phyloP scores from a whole-genome alignment of 2,797 vertebrate species.

The Aselliscus stoliczkanus region DNA sequence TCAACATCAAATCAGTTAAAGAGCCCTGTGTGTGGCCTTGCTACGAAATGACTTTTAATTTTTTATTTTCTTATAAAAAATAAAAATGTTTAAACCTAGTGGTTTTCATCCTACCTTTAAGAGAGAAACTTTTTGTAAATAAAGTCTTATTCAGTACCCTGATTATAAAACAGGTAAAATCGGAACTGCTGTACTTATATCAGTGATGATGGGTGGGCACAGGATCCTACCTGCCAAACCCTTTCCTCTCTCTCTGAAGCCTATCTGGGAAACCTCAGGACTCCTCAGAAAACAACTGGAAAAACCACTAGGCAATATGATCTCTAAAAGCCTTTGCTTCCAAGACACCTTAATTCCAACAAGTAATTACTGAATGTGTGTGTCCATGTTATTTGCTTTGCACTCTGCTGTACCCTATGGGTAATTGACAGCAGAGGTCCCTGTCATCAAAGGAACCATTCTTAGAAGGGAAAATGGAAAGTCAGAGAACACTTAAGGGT shows the following conservation, averaged over 20 bases:
- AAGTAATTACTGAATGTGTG: background rate
- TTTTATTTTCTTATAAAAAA: background rate
- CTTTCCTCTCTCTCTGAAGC: background rate
- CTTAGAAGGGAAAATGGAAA: background rate
- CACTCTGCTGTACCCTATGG: background rate
- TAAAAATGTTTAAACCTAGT: background rate
- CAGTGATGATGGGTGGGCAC: too few species aligned
- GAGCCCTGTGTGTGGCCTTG: background rate
- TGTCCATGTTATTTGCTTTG: background rate
- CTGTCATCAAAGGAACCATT: background rate
- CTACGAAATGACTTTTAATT: background rate
- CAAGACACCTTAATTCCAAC: background rate
- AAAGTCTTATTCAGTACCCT: background rate
- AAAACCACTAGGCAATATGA: background rate
- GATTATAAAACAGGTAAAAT: background rate
- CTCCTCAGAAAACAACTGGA: background rate
- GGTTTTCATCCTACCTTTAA: background rate
- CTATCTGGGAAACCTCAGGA: background rate
- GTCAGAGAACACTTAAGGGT: background rate
- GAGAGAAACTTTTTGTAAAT: background rate
- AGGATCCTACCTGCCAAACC: background rate
- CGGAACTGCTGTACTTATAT: background rate
- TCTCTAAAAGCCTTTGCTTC: background rate
- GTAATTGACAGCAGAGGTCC: background rate
- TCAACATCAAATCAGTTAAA: background rate